phyloP scores from a whole-genome alignment of 2,888 invertebrate genomes.

The Eupithecia exiguata region DNA sequence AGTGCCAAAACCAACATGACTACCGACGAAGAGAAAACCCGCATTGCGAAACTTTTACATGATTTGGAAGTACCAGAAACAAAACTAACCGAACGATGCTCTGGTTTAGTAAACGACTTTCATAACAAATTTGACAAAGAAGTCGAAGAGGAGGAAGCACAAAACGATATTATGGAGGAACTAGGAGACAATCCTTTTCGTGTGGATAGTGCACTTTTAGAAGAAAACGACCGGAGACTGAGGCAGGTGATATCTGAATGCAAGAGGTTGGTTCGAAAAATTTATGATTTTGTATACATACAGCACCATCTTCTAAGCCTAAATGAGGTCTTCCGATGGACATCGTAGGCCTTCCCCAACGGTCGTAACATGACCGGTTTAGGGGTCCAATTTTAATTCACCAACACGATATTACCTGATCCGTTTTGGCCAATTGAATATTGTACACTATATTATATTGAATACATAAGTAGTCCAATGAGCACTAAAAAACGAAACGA shows the following conservation, averaged over 20 bases:
- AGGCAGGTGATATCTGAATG: conserved; percentile 56
- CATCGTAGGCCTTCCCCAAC: background rate
- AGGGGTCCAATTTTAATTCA: too few species aligned
- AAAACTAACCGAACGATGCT: conserved; percentile 68
- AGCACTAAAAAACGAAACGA: too few species aligned
- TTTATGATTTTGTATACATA: background rate
- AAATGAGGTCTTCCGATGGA: background rate
- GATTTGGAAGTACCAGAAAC: conserved; percentile 69
- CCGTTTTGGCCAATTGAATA: too few species aligned
- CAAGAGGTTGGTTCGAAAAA: conserved; percentile 55
- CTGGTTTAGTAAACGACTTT: conserved; percentile 64
- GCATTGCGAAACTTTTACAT: conserved; percentile 69
- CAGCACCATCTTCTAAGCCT: background rate
- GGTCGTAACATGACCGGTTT: background rate
- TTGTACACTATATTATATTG: too few species aligned
- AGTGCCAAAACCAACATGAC: conserved; percentile 55
- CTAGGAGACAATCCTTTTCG: conserved; percentile 67
- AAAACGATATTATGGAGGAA: conserved; percentile 40
- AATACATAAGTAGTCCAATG: too few species aligned
- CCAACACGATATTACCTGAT: too few species aligned
- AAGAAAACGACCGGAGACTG: conserved; percentile 68
- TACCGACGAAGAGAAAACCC: conserved; percentile 74
- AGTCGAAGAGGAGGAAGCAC: conserved; percentile 54
- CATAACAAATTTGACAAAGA: conserved; percentile 60
- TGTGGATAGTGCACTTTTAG: conserved; percentile 60